These are phyloP conservation scores for Coptodon bakossiorum DNA, from an alignment of 2,113 vertebrate species.

Conservation along the genomic window DNA sequence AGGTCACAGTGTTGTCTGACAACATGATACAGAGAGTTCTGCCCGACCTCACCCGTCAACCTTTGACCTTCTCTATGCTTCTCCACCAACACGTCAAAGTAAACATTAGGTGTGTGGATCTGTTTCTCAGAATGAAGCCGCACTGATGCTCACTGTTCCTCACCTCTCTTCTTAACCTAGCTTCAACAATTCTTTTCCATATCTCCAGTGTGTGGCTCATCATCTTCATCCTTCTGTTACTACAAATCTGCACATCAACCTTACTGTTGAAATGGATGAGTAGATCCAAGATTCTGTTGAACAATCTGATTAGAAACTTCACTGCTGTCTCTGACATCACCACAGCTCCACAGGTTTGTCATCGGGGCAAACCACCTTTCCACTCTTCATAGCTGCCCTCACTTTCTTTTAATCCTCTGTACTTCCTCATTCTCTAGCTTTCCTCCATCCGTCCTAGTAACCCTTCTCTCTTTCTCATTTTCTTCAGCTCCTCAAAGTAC, in stretches of 20 bases:
- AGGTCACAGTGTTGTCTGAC: background rate
- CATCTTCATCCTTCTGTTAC: background rate
- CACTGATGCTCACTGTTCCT: background rate
- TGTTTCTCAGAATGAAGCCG: fast-evolving
- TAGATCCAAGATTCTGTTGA: background rate
- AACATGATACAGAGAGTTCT: background rate
- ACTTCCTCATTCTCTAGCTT: background rate
- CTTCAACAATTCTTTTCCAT: background rate
- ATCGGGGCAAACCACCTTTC: fast-evolving
- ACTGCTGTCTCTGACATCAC: background rate
- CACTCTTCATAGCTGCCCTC: background rate
- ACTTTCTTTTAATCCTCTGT: background rate
- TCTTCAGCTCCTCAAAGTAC: background rate
- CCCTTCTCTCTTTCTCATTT: background rate
- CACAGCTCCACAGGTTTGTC: background rate
- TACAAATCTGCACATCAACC: background rate
- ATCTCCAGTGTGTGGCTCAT: background rate
- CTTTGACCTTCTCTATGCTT: background rate
- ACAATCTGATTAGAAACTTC: background rate
- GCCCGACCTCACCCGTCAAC: background rate
- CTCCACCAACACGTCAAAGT: background rate
- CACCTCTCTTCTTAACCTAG: background rate
- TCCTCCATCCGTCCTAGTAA: background rate
- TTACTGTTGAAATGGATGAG: background rate
- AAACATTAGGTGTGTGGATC: background rate